Evolutionary conservation across 2,888 invertebrate genomes (phyloP), one percentile per base, ranked within the genome.

Genomic region (Lycophotia porphyrea): DNA sequence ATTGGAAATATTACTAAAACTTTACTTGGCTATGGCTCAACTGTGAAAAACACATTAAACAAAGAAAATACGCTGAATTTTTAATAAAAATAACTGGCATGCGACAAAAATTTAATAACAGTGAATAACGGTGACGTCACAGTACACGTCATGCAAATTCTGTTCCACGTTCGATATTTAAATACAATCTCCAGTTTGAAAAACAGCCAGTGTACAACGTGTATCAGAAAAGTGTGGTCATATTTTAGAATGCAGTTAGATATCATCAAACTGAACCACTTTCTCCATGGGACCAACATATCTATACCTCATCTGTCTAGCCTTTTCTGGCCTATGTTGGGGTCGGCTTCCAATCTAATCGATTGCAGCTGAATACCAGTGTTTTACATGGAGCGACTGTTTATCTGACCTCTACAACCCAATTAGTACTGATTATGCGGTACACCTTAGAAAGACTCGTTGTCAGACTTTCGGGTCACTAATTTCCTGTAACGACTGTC

Each of bases 141-240:
- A 61, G 27, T 55, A 11, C 27, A 5, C 21, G 71, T 77, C 42
- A 65, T 72, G 76, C 64, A 61, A 76, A 85, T 74, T 75, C 47
- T 55, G 3, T 65, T 76, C 61, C 66, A 80, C 64, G 65, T 76
- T 70, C 74, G 44, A 70, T 34, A 27, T 76, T 76, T 72, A 68
- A 81, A 84, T 1, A 52, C n/a, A 0, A n/a, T 52, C 52, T 13
- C n/a, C n/a, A 11, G n/a, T n/a, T 52, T 13, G 13, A 11, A 52
- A n/a, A 52, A 52, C 49, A n/a, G 13, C 5, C 52, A 52, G n/a
- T 52, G 11, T 52, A n/a, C 13, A n/a, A 5, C 5, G 11, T 52
- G 11, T 52, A 5, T 2, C n/a, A 11, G 52, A n/a, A 13, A 52
- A n/a, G 0, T n/a, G 52, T n/a, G 52, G 4, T 52, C n/a, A n/a